A percentile compares a stretch with the other conserved stretches of the same genome.
These are phyloP conservation scores for Drosophila anomalipes DNA, from an alignment of 2,888 invertebrate species.

Conservation along the genomic window DNA sequence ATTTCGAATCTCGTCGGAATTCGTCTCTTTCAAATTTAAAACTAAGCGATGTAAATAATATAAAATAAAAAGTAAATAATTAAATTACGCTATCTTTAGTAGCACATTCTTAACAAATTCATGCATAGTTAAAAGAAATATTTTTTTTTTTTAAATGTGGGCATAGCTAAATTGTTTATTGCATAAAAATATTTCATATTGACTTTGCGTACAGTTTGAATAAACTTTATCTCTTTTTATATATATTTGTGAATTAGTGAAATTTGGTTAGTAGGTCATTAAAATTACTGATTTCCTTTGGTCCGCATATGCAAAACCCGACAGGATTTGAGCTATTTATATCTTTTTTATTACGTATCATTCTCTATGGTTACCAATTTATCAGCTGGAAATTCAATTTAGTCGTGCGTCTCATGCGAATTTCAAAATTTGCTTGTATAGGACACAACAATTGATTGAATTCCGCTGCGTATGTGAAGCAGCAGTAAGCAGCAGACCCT, in stretches of 20 bases:
- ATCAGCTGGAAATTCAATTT: constrained; percentile 60
- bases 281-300: constrained; percentile 22
- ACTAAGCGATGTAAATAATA: neutral
- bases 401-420: constrained; percentile 60
- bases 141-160: constrained; percentile 8
- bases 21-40: too few species aligned
- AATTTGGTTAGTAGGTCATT: constrained; percentile 46
- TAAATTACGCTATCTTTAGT: neutral
- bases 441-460: constrained; percentile 65
- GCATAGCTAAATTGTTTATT: neutral
- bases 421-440: constrained; percentile 62
- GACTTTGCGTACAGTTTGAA: neutral
- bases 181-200: neutral
- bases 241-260: neutral
- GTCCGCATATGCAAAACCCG: constrained; percentile 53
- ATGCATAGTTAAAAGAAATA: neutral
- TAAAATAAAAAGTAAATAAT: neutral
- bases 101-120: neutral
- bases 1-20: neutral
- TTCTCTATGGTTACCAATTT: constrained; percentile 61
- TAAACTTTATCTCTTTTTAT: neutral
- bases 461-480: constrained; percentile 39
- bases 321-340: constrained; percentile 36
- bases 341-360: constrained; percentile 64
- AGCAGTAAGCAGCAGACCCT: neutral